Base-by-base conservation (phyloP, 1,140 invertebrate species). In the Heliconius hermathena region DNA sequence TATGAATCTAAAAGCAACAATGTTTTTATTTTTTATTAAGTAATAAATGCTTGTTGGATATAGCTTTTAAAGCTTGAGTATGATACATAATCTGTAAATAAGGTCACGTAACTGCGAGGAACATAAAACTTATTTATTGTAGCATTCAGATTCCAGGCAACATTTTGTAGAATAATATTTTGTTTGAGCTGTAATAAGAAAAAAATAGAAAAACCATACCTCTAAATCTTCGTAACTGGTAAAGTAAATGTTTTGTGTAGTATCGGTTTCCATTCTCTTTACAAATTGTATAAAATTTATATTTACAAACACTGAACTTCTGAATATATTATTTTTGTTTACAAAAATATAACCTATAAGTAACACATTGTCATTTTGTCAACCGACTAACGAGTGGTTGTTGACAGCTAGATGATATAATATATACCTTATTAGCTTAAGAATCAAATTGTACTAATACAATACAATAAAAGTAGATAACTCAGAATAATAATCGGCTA, bases 1-100 rank as follows among this genome's bases (percentile, higher is more conserved):
- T 95, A 91, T 98, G 97, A 29, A 98, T 94, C 97, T 98, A 78
- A 78, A 88, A 81, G 54, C 29, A 78, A 33, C 20, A 41, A 70
- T 57, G 8, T 57, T 22, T n/a, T 57, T 22, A 57, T 22, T 57
- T 57, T 57, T 57, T 11, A n/a, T n/a, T 11, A n/a, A 57, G 18
- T 5, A 52, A 18, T 20, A 8, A 46, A 46, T 46, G 6, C 33
- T 8, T 8, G 33, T 36, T 36, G 33, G 33, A 6, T 4, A 36
- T 36, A 6, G 4, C 0, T 36, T 29, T 36, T 36, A 36, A 36
- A 36, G 13, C 41, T 46, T 46, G 41, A 16, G 13, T 46, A 46
- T 16, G 41, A 46, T 46, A 16, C 13, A 16, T 46, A 46, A 46
- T 46, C 3, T 46, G 41, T 54, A 54, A 54, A 36, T 36, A 36